phyloP scores from a whole-genome alignment of 2,113 vertebrate genomes.

The Periophthalmus modestus region DNA sequence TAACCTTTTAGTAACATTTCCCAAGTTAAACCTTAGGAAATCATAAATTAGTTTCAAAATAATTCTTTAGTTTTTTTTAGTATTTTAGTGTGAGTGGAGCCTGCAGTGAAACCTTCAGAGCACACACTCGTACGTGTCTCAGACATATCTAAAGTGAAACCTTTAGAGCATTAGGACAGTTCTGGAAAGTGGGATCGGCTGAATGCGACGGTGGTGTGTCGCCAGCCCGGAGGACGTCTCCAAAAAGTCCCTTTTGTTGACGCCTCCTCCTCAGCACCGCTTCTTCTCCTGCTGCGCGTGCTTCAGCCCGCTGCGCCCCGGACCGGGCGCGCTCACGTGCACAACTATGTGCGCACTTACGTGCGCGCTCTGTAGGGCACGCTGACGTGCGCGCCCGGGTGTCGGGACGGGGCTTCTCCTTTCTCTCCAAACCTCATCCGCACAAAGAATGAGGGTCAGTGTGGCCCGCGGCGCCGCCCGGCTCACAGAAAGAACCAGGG shows the following conservation, averaged over 20 bases:
- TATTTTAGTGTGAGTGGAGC: not conserved
- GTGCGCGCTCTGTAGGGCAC: not conserved
- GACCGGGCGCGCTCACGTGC: not conserved
- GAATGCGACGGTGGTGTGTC: constrained; percentile 65
- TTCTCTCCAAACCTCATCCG: constrained; percentile 84
- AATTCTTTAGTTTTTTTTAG: not conserved
- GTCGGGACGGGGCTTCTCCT: constrained; percentile 73
- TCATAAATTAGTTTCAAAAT: constrained; percentile 33
- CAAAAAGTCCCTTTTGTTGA: constrained; percentile 73
- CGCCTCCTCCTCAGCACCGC: constrained; percentile 76
- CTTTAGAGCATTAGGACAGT: constrained; percentile 76
- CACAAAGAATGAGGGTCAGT: constrained; percentile 84
- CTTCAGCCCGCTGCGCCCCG: constrained; percentile 46
- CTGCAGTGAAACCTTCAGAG: constrained; percentile 58
- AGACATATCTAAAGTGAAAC: constrained; percentile 79
- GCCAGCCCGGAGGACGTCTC: constrained; percentile 64
- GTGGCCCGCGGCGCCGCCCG: constrained; percentile 75
- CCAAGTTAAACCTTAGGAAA: not conserved
- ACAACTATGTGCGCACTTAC: not conserved
- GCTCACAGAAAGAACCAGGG: constrained; percentile 79
- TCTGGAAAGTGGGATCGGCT: constrained; percentile 74
- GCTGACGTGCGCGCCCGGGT: constrained; percentile 34
- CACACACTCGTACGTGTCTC: constrained; percentile 25
- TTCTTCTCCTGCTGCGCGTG: constrained; percentile 79
- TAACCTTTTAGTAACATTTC: constrained; percentile 1